Evolutionary conservation across 2,888 invertebrate species (phyloP), one percentile per base, ranked within the genome.

Genomic region (Gordius sp.): DNA sequence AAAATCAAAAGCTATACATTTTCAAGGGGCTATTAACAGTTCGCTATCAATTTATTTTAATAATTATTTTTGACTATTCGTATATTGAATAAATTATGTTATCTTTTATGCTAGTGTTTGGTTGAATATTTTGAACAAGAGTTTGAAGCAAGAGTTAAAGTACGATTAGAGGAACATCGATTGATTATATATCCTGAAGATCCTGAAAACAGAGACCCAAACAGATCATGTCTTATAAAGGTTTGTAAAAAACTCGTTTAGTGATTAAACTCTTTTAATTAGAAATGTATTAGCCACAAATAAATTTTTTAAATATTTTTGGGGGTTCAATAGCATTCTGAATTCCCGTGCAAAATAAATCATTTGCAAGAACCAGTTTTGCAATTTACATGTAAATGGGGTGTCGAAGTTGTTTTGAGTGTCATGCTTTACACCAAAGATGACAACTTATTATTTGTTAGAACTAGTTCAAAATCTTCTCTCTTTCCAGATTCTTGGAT

Each of bases 361-460:
- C 20, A 4, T 18, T 8, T 47, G 13, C 8, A 47, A 4, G 47
- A 47, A 8, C 47, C 13, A 13, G 47, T 20, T 20, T n/a, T n/a
- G 23, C 47, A 47, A 47, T n/a, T n/a, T n/a, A 20, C 23, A 4
- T n/a, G 23, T 47, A 47, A 47, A 47, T 47, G 47, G 47, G 47
- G 47, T 4, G 20, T 47, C 23, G 47, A 47, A 23, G 47, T 47
- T 20, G 23, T 47, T 20, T 47, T 47, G 23, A 47, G 47, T 20
- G 47, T 47, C 20, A 47, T 47, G 47, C 47, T 47, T n/a, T 47
- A 47, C 47, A 47, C 47, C 4, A 47, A 23, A 4, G 47, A 47
- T 23, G 47, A 47, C 4, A 4, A 47, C 20, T 47, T 47, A 23
- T 47, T 47, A 23, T 13, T 47, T 47, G 47, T 47, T 4, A 47